Evolutionary conservation across 2,113 vertebrate genomes (phyloP).

Genomic region (Entelurus aequoreus): DNA sequence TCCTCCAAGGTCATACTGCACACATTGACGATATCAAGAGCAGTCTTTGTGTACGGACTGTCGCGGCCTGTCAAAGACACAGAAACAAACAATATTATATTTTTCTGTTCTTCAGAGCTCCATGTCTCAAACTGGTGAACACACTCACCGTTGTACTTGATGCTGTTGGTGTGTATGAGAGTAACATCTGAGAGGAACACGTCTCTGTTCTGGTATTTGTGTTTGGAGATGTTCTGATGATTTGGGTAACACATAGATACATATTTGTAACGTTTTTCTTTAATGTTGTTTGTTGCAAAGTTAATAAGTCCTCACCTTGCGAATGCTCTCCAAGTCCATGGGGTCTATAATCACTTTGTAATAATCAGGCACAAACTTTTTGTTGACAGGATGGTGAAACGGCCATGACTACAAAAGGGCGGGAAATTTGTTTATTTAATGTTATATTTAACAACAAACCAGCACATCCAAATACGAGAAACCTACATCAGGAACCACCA

Average conservation of each 20-base stretch:
- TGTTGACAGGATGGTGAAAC: slow-evolving; percentile 97
- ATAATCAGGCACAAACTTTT: slow-evolving; percentile 98
- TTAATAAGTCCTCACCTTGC: slow-evolving; percentile 76
- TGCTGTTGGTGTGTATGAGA: slow-evolving; percentile 90
- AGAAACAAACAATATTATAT: background rate
- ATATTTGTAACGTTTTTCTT: background rate
- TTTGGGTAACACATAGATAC: slow-evolving; percentile 17
- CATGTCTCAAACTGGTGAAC: background rate
- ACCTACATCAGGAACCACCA: slow-evolving; percentile 94
- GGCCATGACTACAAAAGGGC: slow-evolving; percentile 85
- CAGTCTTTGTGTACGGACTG: slow-evolving; percentile 94
- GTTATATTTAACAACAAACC: background rate
- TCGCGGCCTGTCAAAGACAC: slow-evolving; percentile 76
- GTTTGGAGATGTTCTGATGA: slow-evolving; percentile 94
- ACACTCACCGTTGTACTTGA: slow-evolving; percentile 89
- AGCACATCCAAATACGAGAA: background rate
- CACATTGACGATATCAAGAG: slow-evolving; percentile 90
- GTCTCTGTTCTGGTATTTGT: slow-evolving; percentile 98
- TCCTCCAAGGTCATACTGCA: slow-evolving; percentile 91
- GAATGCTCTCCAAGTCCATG: slow-evolving; percentile 92
- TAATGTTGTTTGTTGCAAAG: background rate
- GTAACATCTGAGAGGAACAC: slow-evolving; percentile 88
- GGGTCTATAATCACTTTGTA: slow-evolving; percentile 92
- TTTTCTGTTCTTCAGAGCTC: background rate
- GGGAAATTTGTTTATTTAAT: background rate